Evolutionary conservation across 2,797 vertebrate genomes (phyloP).

Genomic region (Saxicola maurus): DNA sequence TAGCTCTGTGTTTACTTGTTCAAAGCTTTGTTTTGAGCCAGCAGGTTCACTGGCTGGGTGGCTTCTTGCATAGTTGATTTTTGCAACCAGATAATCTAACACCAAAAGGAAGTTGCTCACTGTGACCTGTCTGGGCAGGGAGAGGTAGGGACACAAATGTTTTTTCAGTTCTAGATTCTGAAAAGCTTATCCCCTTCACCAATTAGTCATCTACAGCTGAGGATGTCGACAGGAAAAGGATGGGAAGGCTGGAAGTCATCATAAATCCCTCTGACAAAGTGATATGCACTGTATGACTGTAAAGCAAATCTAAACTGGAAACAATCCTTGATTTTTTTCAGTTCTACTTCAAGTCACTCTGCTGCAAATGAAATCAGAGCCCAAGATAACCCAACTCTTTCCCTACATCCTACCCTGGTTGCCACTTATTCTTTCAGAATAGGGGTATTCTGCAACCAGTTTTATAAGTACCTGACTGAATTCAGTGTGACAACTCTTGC

Average conservation of each 20-base stretch:
- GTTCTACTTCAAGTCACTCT: background rate
- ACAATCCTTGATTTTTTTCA: background rate
- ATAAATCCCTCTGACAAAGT: background rate
- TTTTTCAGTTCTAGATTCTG: background rate
- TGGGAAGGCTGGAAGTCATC: background rate
- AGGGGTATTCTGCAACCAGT: background rate
- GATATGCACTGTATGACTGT: background rate
- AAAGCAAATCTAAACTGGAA: background rate
- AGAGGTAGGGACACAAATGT: background rate
- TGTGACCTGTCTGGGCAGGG: background rate
- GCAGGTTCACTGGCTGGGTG: background rate
- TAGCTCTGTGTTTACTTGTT: background rate
- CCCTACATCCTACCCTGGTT: background rate
- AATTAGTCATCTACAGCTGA: background rate
- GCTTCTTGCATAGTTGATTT: background rate
- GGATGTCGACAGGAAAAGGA: background rate
- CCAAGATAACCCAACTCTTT: background rate
- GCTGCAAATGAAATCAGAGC: background rate
- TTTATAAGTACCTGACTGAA: background rate
- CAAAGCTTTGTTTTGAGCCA: background rate
- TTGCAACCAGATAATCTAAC: background rate
- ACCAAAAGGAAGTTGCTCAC: background rate
- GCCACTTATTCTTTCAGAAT: background rate
- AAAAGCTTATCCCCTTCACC: background rate
- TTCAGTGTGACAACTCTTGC: background rate